Evolutionary conservation across 2,113 vertebrate species (phyloP), one percentile per base, ranked within the genome.

Genomic region (Cebus imitator): DNA sequence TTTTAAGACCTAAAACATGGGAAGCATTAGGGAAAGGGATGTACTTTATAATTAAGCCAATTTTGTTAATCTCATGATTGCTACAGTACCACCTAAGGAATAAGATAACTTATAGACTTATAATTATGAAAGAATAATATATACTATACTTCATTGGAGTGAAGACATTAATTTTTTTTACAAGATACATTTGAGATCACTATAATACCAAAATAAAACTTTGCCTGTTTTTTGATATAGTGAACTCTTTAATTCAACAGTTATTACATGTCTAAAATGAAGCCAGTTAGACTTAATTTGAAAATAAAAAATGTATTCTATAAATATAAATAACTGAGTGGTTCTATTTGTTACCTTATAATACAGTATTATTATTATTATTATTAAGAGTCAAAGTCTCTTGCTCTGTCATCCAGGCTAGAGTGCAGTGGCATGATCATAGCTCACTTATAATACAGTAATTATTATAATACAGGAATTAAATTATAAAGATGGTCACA

Each of bases 71-170:
- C 35, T 92, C n/a, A 8, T 37, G n/a, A 25, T 76, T 87, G 30
- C 95, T 89, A 23, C 3, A n/a, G 25, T 52, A 83, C 21, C 32
- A 37, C 43, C 32, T 82, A 37, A 82, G 30, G 23, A 35, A 21
- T 85, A 89, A 75, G 8, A 50, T 80, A 83, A 72, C 57, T 90
- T 32, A 45, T 21, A 76, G 17, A 57, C 12, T 94, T 94, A 30
- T 32, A 92, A 85, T 91, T 91, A 84, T n/a, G 75, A 84, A 96
- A 87, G 30, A 94, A 75, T 73, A 75, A 66, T 79, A 84, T 27
- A 57, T 87, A 50, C 52, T 32, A 18, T 73, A 16, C 17, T 85
- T 94, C 55, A 32, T 48, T 86, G 52, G 50, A 32, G 40, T 79
- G 23, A 80, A 91, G 96, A 90, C 48, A 68, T 45, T 78, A 18